These are phyloP conservation scores for Apocheima hispidaria DNA, from an alignment of 2,888 invertebrate genomes.

Conservation along the genomic window DNA sequence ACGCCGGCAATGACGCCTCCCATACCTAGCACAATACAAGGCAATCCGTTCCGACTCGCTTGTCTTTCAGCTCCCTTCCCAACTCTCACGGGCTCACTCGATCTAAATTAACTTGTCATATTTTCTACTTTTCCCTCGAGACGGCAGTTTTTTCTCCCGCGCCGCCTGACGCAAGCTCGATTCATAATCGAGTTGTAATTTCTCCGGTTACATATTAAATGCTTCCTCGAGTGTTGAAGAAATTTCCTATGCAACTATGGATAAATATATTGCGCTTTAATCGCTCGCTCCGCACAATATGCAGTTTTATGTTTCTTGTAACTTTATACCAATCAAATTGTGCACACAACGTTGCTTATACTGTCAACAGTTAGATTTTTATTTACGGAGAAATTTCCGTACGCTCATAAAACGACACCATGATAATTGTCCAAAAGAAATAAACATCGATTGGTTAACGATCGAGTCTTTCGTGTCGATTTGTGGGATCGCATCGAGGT, in stretches of 20 bases:
- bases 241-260: slow-evolving; percentile 55
- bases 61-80: slow-evolving; percentile 71
- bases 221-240: slow-evolving; percentile 54
- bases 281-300: slow-evolving; percentile 62
- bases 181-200: slow-evolving; percentile 66
- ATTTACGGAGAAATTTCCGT: slow-evolving; percentile 40
- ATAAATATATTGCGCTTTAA: slow-evolving; percentile 71
- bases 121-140: slow-evolving; percentile 70
- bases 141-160: slow-evolving; percentile 59
- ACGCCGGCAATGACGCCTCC: slow-evolving; percentile 54
- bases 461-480: slow-evolving; percentile 39
- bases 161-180: slow-evolving; percentile 48
- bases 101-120: slow-evolving; percentile 80
- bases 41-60: slow-evolving; percentile 74
- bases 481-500: slow-evolving; percentile 43
- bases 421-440: slow-evolving; percentile 19
- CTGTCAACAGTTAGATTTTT: slow-evolving; percentile 44
- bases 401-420: slow-evolving; percentile 19
- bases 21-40: slow-evolving; percentile 63
- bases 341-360: slow-evolving; percentile 42
- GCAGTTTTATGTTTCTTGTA: slow-evolving; percentile 61
- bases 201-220: slow-evolving; percentile 59
- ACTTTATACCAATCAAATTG: slow-evolving; percentile 63
- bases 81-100: slow-evolving; percentile 69
- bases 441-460: slow-evolving; percentile 27